Conservation (phyloP, 2,113 vertebrate species). For the Pseudorectes ferrugineus region DNA sequence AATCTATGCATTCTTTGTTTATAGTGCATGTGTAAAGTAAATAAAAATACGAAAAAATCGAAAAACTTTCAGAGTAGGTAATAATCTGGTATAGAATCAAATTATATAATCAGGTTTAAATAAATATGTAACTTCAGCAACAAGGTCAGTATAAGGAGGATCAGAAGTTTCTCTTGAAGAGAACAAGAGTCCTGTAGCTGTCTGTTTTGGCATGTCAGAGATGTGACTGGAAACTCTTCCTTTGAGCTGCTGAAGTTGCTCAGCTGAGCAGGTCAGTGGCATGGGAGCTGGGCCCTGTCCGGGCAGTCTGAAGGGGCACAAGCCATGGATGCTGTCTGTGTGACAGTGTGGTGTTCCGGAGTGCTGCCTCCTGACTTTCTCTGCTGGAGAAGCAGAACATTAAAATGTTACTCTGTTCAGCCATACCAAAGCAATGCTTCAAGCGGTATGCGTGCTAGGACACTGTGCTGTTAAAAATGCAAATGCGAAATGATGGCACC, state of each 20-base stretch:
- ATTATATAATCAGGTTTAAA: background rate
- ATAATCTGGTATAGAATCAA: background rate
- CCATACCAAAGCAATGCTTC: background rate
- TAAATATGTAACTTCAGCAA: background rate
- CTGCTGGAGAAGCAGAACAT: background rate
- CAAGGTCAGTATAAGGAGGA: background rate
- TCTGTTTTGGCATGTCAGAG: background rate
- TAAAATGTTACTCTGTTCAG: background rate
- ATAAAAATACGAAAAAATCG: background rate
- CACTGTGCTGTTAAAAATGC: background rate
- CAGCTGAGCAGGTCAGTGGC: background rate
- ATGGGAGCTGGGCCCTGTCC: background rate
- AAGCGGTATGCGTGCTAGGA: background rate
- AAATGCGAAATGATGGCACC: background rate
- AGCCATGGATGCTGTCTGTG: fast-evolving
- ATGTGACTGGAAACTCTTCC: background rate
- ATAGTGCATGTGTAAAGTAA: background rate
- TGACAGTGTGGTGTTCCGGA: background rate
- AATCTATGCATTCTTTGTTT: background rate
- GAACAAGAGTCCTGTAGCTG: background rate
- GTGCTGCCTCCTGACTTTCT: background rate
- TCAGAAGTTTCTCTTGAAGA: background rate
- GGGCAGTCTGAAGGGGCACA: background rate
- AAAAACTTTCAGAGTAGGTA: background rate
- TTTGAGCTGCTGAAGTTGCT: background rate